Evolutionary conservation across 2,113 vertebrate species (phyloP).

Genomic region (Elgaria multicarinata): DNA sequence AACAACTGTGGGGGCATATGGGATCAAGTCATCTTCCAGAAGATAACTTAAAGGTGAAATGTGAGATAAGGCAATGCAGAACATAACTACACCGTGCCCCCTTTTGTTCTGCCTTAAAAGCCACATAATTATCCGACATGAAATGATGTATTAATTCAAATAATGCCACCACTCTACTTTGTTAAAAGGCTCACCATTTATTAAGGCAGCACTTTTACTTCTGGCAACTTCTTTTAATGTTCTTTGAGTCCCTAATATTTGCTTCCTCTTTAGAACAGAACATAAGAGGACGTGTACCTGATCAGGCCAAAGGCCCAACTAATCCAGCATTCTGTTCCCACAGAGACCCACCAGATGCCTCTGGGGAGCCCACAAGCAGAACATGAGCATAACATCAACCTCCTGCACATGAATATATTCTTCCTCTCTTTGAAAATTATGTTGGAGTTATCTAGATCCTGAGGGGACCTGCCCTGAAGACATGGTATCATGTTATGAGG

Average conservation of each 20-base stretch:
- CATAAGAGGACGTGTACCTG: not conserved
- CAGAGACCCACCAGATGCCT: not conserved
- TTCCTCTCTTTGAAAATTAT: not conserved
- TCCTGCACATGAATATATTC: not conserved
- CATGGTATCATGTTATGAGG: too few relatives aligned
- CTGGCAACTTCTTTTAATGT: not conserved
- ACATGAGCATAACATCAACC: too few relatives aligned
- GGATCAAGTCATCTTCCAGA: constrained; percentile 69
- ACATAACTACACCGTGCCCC: constrained; percentile 5
- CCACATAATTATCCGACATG: constrained; percentile 17
- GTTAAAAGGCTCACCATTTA: not conserved
- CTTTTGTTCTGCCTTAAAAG: not conserved
- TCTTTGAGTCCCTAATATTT: not conserved
- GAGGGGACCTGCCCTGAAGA: not conserved
- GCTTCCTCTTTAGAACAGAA: not conserved
- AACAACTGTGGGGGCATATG: constrained; percentile 65
- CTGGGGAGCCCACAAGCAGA: not conserved
- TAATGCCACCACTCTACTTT: not conserved
- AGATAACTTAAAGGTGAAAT: constrained; percentile 65
- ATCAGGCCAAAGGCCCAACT: not conserved
- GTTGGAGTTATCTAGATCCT: not conserved
- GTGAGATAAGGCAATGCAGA: constrained; percentile 53
- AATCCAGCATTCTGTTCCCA: not conserved
- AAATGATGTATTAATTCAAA: constrained; percentile 45
- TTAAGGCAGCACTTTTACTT: not conserved